These are phyloP conservation scores for Ernsta delagoae DNA, from an alignment of 2,888 invertebrate species.

Conservation along the genomic window DNA sequence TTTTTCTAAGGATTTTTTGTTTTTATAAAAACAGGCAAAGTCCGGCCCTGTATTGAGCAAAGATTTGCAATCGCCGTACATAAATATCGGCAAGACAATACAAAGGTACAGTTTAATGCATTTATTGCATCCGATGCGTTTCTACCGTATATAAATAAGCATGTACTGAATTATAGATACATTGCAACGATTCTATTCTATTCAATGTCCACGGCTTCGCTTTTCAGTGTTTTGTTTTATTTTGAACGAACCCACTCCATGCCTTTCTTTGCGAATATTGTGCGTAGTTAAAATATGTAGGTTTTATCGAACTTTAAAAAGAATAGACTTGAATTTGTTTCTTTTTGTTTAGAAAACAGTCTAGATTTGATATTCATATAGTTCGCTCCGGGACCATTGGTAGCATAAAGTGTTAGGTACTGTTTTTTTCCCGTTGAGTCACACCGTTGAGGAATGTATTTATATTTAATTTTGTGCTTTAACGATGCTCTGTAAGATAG, in stretches of 20 bases:
- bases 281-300: too few species aligned
- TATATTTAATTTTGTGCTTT: too few species aligned
- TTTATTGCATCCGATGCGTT: conserved; percentile 34
- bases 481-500: too few species aligned
- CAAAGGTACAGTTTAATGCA: conserved; percentile 35
- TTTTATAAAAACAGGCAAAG: neutral
- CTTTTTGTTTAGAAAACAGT: too few species aligned
- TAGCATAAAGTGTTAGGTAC: too few species aligned
- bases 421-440: too few species aligned
- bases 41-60: conserved; percentile 30
- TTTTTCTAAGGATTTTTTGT: too few species aligned
- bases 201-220: conserved; percentile 11
- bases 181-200: conserved; percentile 30
- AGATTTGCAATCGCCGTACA: conserved; percentile 36
- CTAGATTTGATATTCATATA: too few species aligned
- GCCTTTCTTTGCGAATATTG: neutral
- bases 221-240: neutral
- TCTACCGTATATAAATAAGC: conserved; percentile 35
- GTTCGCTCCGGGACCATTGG: too few species aligned
- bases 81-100: conserved; percentile 37
- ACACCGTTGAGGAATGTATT: too few species aligned
- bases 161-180: conserved; percentile 35
- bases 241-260: neutral
- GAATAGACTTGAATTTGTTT: too few species aligned
- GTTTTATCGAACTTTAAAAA: too few species aligned